Evolutionary conservation across 2,888 invertebrate species (phyloP), one percentile per base, ranked within the genome.

Genomic region (Sinodicranocentrus sp.): DNA sequence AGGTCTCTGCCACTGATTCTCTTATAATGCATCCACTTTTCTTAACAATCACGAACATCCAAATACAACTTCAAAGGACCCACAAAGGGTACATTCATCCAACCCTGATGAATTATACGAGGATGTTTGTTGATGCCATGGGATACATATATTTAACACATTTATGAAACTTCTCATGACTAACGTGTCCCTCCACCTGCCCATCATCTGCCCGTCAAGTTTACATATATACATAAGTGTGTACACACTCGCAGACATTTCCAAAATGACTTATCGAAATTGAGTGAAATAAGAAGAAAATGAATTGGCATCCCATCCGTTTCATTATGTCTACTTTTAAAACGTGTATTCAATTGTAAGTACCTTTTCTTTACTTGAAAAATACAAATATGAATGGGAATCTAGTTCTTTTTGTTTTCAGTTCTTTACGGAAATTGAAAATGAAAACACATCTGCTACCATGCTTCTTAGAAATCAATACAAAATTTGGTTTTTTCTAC

Each of bases 1-100:
- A 83, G 83, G 83, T 83, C 83, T 83, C 83, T 72, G 77, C 25
- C 77, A 70, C 63, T 44, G 33, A 1, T 48, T 52, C 28, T 25
- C 48, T 3, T 25, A 26, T 21, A 63, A n/a, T 25, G 2, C 65
- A 67, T 44, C 23, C 48, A 48, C 52, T n/a, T n/a, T n/a, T 48
- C 25, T 28, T 8, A 68, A 52, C 52, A 5, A 33, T 33, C 48
- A 33, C 39, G 65, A 65, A 44, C 65, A 2, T 23, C 19, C 21
- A 57, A 57, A 17, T 26, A 5, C 19, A 6, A 26, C n/a, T 61
- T 28, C 59, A 23, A 59, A 59, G 61, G 61, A n/a, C 21, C 23
- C 26, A 23, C 33, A 3, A 33, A 33, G 33, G 33, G 33, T 33
- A 33, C 33, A 33, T n/a, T n/a, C n/a, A n/a, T 33, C 33, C 33